These are phyloP conservation scores for Macquaria australasica DNA, from an alignment of 2,113 vertebrate species.

Conservation along the genomic window DNA sequence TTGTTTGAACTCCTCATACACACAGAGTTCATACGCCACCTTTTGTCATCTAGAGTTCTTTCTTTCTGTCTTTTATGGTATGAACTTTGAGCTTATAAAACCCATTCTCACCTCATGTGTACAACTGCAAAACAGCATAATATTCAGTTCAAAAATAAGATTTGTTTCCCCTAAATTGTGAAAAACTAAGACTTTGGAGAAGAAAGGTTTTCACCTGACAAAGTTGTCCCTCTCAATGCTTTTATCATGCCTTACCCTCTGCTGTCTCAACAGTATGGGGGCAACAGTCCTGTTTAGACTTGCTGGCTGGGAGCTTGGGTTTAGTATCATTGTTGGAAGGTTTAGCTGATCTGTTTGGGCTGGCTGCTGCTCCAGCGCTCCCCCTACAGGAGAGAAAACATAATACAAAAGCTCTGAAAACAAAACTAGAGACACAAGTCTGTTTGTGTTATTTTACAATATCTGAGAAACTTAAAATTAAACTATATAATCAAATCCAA, in stretches of 20 bases:
- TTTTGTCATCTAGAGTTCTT: neutral
- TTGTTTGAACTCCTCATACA: too few relatives aligned
- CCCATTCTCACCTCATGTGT: neutral
- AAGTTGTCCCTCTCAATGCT: neutral
- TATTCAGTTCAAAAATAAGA: neutral
- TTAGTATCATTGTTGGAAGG: neutral
- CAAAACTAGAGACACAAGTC: neutral
- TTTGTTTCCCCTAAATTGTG: neutral
- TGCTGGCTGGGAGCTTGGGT: conserved; percentile 40
- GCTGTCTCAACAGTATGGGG: conserved; percentile 9
- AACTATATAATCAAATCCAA: neutral
- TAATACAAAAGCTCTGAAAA: neutral
- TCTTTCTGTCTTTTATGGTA: too few relatives aligned
- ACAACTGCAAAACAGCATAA: neutral
- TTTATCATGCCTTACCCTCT: conserved; percentile 42
- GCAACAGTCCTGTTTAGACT: conserved; percentile 42
- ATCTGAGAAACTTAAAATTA: neutral
- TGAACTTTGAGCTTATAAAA: neutral
- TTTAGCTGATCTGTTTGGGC: conserved; percentile 15
- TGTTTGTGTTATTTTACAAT: neutral
- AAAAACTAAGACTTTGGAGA: neutral
- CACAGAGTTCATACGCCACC: neutral
- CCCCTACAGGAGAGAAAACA: conserved; percentile 74
- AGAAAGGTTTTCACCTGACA: neutral
- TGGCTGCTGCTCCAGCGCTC: conserved; percentile 53